Evolutionary conservation across 1,140 invertebrate genomes (phyloP), one percentile per base, ranked within the genome.

Genomic region (Myzus persicae): DNA sequence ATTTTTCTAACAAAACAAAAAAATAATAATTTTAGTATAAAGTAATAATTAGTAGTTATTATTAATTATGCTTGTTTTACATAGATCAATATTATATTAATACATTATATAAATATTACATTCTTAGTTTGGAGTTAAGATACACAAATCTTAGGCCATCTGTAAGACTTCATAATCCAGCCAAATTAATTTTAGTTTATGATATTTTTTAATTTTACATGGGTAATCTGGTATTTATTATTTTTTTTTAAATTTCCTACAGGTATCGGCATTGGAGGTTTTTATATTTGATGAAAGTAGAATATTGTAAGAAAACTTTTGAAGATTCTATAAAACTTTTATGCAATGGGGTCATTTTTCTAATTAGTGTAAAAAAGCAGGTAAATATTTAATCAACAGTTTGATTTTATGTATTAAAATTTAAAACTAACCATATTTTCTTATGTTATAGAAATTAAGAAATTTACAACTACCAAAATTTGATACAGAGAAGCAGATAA

Each of bases 341-440:
- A 14, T 67, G 59, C 31, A 31, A 67, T 6, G 5, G 14, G 14
- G 1, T n/a, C n/a, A n/a, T 67, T 67, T 67, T 67, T 11, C 14
- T 4, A 67, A n/a, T 67, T 67, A n/a, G 14, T 5, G 11, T 67
- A 18, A 67, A 67, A n/a, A n/a, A 4, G 7, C 82, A 42, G 24
- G 84, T 85, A 85, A 38, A 85, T 85, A 85, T 22, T 22, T 22
- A 31, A 85, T 85, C 42, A 85, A 85, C 38, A 85, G 31, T 85
- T 44, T 31, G 3, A 85, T 85, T 5, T 18, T 42, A 44, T 31
- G 9, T 44, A 85, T 85, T 9, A 42, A 44, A 5, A 44, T 84
- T 85, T 9, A 42, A 44, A 5, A 44, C 42, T 5, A 42, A 42
- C 22, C 11, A 84, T 31, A 42, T 84, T 42, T 67, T 40, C 31